Conservation (phyloP, 2,888 invertebrate species). For the Patella depressa region DNA sequence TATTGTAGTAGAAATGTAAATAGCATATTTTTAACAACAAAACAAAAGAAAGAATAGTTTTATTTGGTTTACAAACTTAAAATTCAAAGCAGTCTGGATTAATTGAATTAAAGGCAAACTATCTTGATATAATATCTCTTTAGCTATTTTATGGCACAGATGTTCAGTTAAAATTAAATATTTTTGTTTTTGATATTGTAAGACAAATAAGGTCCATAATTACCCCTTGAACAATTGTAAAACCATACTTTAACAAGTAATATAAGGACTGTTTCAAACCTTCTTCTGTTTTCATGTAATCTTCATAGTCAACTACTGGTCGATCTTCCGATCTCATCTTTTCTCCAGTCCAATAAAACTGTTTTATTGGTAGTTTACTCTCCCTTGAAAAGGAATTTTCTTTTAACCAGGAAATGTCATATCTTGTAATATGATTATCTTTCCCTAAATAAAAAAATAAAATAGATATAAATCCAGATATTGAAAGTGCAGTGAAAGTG, state of each 20-base stretch:
- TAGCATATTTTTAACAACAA: too few species aligned
- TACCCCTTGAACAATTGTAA: constrained; percentile 46
- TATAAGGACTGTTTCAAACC: constrained; percentile 42
- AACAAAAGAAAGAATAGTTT: too few species aligned
- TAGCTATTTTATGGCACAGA: too few species aligned
- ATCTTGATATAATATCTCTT: too few species aligned
- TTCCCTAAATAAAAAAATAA: constrained; percentile 38
- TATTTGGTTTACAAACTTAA: too few species aligned
- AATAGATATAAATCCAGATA: too few species aligned
- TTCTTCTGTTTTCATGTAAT: constrained; percentile 40
- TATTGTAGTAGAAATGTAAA: too few species aligned
- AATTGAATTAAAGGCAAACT: too few species aligned
- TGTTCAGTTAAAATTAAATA: too few species aligned
- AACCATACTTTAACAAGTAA: constrained; percentile 50
- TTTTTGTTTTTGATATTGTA: background rate
- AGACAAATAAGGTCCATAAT: background rate
- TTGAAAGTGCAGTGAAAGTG: too few species aligned
- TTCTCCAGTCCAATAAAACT: constrained; percentile 41
- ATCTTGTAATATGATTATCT: constrained; percentile 55
- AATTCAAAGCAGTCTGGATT: too few species aligned
- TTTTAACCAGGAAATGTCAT: constrained; percentile 45
- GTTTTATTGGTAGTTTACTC: background rate
- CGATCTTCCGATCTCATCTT: constrained; percentile 24
- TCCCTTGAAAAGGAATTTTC: constrained; percentile 31
- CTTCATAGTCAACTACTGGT: constrained; percentile 37